These are phyloP conservation scores for Artibeus jamaicensis DNA, from an alignment of 2,797 vertebrate genomes.

Conservation along the genomic window DNA sequence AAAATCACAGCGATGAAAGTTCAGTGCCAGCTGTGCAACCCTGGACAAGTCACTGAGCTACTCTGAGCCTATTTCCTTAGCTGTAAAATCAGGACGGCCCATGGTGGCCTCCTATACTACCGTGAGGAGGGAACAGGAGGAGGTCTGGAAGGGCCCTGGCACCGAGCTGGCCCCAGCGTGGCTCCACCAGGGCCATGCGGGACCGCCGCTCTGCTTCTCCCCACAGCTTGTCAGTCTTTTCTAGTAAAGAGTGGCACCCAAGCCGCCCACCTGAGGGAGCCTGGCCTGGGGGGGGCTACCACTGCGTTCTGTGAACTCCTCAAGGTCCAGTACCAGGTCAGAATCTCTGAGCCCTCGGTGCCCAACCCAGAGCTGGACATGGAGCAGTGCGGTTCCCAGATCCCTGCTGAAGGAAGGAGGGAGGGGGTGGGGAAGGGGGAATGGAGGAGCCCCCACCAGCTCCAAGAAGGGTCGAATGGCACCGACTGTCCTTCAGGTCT, in stretches of 20 bases:
- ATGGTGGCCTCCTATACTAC: fast-evolving
- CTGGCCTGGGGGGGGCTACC: neutral
- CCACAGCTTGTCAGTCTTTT: fast-evolving
- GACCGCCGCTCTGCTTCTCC: neutral
- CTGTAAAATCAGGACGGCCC: neutral
- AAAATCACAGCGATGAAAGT: neutral
- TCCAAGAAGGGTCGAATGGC: neutral
- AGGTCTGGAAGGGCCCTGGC: neutral
- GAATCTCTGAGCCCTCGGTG: neutral
- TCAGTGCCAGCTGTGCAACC: neutral
- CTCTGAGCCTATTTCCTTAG: neutral
- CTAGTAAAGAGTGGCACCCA: neutral
- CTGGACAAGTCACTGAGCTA: neutral
- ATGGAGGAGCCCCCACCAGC: neutral
- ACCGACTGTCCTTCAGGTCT: neutral
- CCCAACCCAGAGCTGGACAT: neutral
- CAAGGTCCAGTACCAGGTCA: neutral
- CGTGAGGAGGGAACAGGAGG: fast-evolving
- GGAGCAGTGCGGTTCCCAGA: neutral
- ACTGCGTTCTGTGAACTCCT: neutral
- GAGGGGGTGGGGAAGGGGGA: neutral
- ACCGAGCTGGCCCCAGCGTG: fast-evolving
- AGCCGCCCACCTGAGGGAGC: neutral
- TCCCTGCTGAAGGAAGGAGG: neutral
- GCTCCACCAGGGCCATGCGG: fast-evolving